A percentile compares a stretch with the other conserved stretches of the same genome.
These are phyloP conservation scores for Melierax canorus DNA, from an alignment of 2,113 vertebrate species.

Conservation along the genomic window DNA sequence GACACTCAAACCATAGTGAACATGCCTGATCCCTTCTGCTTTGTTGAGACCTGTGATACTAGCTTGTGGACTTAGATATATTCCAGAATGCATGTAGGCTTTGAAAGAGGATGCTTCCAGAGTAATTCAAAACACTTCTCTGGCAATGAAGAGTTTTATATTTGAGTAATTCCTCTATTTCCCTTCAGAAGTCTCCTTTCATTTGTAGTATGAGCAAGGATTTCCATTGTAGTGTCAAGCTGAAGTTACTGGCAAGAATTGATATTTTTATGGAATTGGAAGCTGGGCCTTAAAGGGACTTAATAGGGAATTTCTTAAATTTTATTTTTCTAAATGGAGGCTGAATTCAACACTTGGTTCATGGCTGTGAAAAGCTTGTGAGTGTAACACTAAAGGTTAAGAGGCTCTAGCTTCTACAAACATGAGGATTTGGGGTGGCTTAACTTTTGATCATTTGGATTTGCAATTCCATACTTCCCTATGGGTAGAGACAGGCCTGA, in stretches of 20 bases:
- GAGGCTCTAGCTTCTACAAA: neutral
- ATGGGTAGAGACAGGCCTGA: neutral
- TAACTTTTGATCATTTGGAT: neutral
- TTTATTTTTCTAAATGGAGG: neutral
- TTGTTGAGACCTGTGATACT: neutral
- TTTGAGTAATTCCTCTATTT: neutral
- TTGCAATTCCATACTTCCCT: neutral
- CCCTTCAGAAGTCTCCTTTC: neutral
- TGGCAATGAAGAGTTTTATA: neutral
- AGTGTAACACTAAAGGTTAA: neutral
- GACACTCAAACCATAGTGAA: neutral
- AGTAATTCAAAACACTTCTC: neutral
- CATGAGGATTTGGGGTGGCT: neutral
- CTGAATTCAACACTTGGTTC: neutral
- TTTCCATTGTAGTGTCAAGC: neutral
- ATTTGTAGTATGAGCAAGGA: neutral
- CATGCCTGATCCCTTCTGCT: neutral
- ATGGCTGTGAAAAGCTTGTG: neutral
- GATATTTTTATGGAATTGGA: neutral
- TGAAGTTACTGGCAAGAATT: neutral
- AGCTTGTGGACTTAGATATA: neutral
- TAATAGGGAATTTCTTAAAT: neutral
- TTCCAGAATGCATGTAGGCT: neutral
- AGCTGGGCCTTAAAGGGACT: neutral
- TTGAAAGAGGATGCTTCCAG: neutral